phyloP scores from a whole-genome alignment of 2,888 invertebrate species.

The Melinaea menophilus region DNA sequence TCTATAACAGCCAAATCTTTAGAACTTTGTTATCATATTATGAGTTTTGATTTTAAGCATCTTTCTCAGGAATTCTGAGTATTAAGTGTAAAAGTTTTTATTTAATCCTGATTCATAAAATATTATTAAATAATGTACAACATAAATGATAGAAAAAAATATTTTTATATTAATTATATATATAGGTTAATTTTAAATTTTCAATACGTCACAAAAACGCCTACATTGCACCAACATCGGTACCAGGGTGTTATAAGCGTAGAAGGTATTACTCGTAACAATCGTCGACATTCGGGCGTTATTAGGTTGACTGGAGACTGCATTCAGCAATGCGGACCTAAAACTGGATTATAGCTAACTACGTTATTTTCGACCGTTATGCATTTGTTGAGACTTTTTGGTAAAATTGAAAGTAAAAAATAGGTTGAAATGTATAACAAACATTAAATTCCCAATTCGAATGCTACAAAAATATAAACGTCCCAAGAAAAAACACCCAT shows the following conservation, averaged over 20 bases:
- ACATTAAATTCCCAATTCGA: neutral
- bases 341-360: slow-evolving; percentile 12
- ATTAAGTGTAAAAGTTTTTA: too few species aligned
- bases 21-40: slow-evolving; percentile 14
- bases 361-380: neutral
- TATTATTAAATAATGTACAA: too few species aligned
- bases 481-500: neutral
- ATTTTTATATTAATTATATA: too few species aligned
- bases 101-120: too few species aligned
- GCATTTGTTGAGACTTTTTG: neutral
- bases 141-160: too few species aligned
- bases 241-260: slow-evolving; percentile 22
- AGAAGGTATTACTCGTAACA: slow-evolving; percentile 19
- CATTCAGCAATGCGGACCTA: slow-evolving; percentile 12
- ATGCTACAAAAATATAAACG: neutral
- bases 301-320: slow-evolving; percentile 8
- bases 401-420: too few species aligned
- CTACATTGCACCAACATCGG: slow-evolving; percentile 17
- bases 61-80: neutral
- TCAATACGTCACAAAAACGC: slow-evolving; percentile 6
- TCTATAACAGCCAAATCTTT: slow-evolving; percentile 10
- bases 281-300: slow-evolving; percentile 16
- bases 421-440: too few species aligned
- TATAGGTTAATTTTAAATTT: too few species aligned
- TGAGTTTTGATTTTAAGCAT: neutral